Evolutionary conservation across 2,888 invertebrate genomes (phyloP), one percentile per base, ranked within the genome.

Genomic region (Apamea anceps): DNA sequence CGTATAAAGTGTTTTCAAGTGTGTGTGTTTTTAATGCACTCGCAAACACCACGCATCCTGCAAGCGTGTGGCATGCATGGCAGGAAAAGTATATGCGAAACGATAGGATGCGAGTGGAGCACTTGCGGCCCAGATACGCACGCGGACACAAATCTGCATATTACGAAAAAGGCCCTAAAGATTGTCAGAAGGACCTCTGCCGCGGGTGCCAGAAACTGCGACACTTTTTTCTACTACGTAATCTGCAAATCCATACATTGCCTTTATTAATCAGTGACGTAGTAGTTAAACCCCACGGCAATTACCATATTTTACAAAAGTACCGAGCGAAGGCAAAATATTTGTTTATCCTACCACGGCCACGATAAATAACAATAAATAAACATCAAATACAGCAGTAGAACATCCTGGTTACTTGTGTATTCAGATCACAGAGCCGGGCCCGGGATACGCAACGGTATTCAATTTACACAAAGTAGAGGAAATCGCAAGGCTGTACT

Each of bases 391-490:
- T 51, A 60, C 51, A 37, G 12, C 13, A 45, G 7, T 71, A 62
- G 45, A 54, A 73, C 62, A 73, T 72, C 48, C 72, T 66, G 25
- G 60, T 73, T 85, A 71, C 72, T 84, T 85, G 21, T 71, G 45
- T 77, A 85, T 84, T 82, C 85, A 13, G 63, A 75, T 67, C 81
- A 85, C 85, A 77, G 28, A 65, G 48, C 62, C 21, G 74, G 62
- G 60, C 54, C 51, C 60, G 37, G 57, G 25, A 37, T 75, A 72
- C 71, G 79, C 67, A 85, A 66, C 68, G 54, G 66, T 82, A 85
- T 85, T 82, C 75, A 84, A 84, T 84, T 85, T 78, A 63, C 68
- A 72, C 75, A 70, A 78, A 70, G 65, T 75, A 79, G 79, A 70
- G 82, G 68, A 85, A 79, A 81, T 85, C 67, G 65, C 72, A 75